phyloP scores from a whole-genome alignment of 2,888 invertebrate genomes.

The Tetragonisca angustula region DNA sequence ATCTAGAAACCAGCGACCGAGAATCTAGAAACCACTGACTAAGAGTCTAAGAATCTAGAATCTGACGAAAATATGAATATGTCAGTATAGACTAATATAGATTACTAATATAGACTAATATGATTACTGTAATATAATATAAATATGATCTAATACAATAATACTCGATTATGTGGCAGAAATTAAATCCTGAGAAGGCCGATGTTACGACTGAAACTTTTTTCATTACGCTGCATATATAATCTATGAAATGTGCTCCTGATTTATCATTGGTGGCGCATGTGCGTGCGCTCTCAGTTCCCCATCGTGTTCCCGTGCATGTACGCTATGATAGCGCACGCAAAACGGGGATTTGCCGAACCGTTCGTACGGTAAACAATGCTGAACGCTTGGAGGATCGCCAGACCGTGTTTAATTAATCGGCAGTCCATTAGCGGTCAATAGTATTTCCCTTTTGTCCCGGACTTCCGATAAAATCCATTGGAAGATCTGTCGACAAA shows the following conservation, averaged over 20 bases:
- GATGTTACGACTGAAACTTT: constrained; percentile 9
- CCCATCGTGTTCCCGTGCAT: constrained; percentile 14
- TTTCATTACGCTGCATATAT: constrained; percentile 16
- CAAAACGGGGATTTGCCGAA: constrained; percentile 61
- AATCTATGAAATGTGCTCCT: constrained; percentile 6
- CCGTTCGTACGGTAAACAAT: constrained; percentile 51
- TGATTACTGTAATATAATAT: too few relatives aligned
- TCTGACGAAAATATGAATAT: too few relatives aligned
- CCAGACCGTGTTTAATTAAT: constrained; percentile 71
- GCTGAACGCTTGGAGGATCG: constrained; percentile 58
- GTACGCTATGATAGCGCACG: constrained; percentile 52
- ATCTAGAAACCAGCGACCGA: too few relatives aligned
- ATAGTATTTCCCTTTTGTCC: constrained; percentile 62
- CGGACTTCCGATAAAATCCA: constrained; percentile 7
- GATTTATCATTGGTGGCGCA: constrained; percentile 23
- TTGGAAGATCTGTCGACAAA: not conserved
- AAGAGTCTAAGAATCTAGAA: too few relatives aligned
- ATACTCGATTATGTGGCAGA: not conserved
- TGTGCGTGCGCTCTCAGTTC: not conserved
- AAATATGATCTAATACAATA: too few relatives aligned
- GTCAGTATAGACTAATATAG: too few relatives aligned
- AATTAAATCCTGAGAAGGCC: not conserved
- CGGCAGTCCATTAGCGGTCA: constrained; percentile 66
- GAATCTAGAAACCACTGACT: too few relatives aligned
- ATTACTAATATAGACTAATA: too few relatives aligned